Percentiles rank a stretch among this genome's conserved stretches.
phyloP scores from a whole-genome alignment of 2,113 vertebrate species.

The Vidua macroura region DNA sequence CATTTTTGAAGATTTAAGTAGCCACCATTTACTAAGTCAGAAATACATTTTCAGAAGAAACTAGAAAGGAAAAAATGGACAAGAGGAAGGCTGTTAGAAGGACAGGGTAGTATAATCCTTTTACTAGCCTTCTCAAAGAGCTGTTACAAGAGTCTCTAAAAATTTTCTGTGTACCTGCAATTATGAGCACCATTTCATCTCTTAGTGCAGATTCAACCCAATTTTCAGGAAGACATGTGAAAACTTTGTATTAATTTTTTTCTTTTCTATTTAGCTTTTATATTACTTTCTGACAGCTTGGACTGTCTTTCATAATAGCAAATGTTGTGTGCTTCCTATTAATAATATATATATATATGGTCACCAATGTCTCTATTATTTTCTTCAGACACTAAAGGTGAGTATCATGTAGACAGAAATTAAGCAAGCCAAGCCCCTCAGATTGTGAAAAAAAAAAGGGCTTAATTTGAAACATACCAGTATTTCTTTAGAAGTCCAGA shows the following conservation, averaged over 20 bases:
- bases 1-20: background rate
- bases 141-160: background rate
- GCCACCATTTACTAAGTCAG: background rate
- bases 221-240: background rate
- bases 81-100: background rate
- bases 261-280: background rate
- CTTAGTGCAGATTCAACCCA: background rate
- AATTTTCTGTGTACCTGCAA: background rate
- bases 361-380: background rate
- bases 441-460: background rate
- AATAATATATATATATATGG: background rate
- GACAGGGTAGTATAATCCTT: background rate
- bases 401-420: background rate
- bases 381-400: background rate
- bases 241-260: background rate
- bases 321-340: background rate
- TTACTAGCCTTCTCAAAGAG: background rate
- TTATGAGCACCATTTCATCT: background rate
- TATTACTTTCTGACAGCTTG: background rate
- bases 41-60: background rate
- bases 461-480: background rate
- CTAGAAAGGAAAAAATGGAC: background rate
- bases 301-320: background rate
- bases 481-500: background rate
- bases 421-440: background rate